Evolutionary conservation across 2,888 invertebrate species (phyloP), one percentile per base, ranked within the genome.

Genomic region (Psylliodes chrysocephalus): DNA sequence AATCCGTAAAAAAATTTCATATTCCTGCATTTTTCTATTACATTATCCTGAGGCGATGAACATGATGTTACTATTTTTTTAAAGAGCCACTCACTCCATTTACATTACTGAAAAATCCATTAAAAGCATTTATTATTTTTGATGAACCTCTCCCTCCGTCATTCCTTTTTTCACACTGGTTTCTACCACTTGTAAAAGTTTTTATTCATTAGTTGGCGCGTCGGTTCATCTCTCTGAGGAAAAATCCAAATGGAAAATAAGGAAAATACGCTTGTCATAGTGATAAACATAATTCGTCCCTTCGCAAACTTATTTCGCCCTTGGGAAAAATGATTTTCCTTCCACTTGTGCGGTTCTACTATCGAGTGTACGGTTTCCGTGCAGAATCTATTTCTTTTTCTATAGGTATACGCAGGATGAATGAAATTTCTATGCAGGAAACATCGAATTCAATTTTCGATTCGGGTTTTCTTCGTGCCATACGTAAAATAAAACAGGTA

Each of bases 231-330:
- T 40, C 18, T 42, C 19, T 6, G 15, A 30, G 44, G 55, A 30
- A 55, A 55, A 55, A 44, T 44, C 44, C 18, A 18, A 44, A 30
- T 42, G 28, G 25, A 42, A 42, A 38, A 14, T 40, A 38, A 54
- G 47, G 38, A 49, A 59, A 59, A 49, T 49, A 35, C 57, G 57
- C 57, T 49, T 49, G 57, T 59, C 57, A 59, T 40, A 49, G 57
- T 59, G 57, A 59, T 49, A 59, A 49, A 59, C 57, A 59, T 59
- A 59, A 59, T 59, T 59, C 40, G n/a, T 49, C 57, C 57, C 57
- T 49, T 46, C 49, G 49, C 25, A 49, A 59, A 59, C 57, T 30
- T 40, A 59, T 59, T 25, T 59, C 15, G 35, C 57, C 57, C 57
- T 40, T 40, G 49, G 57, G 57, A 59, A 59, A 59, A 59, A 57